Conservation (phyloP, 2,797 vertebrate genomes). For the Serranus cabrilla region DNA sequence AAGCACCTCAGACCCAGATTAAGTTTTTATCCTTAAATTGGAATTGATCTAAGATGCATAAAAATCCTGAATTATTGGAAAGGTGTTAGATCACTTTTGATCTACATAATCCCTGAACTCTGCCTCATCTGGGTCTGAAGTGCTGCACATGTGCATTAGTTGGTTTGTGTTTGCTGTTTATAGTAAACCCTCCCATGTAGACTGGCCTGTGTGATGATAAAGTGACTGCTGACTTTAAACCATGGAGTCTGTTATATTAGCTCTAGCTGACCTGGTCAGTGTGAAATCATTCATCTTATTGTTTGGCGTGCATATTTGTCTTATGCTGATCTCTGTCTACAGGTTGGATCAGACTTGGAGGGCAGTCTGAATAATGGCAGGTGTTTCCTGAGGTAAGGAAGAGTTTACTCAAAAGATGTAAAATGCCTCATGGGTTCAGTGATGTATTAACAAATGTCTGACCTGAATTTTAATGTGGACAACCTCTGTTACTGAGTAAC, state of each 20-base stretch:
- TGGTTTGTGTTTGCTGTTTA: background rate
- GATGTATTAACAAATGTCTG: slow-evolving; percentile 88
- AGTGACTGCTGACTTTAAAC: slow-evolving; percentile 70
- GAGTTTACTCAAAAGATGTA: accelerated
- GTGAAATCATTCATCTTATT: accelerated
- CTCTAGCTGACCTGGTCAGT: slow-evolving; percentile 86
- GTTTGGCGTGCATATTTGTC: background rate
- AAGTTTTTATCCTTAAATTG: no score
- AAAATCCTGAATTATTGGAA: no score
- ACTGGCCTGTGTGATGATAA: slow-evolving; percentile 81
- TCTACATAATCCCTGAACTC: background rate
- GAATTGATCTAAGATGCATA: no score
- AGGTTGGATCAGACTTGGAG: background rate
- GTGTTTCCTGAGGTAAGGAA: slow-evolving; percentile 40
- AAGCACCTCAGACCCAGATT: slow-evolving; percentile 17
- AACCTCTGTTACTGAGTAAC: slow-evolving; percentile 72
- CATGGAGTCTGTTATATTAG: slow-evolving; percentile 83
- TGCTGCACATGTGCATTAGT: background rate
- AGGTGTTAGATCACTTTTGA: background rate
- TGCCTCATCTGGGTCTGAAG: slow-evolving; percentile 28
- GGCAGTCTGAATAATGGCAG: accelerated
- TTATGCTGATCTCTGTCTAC: background rate
- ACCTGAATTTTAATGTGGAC: slow-evolving; percentile 85
- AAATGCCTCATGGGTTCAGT: slow-evolving; percentile 54
- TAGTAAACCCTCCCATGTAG: background rate